phyloP scores from a whole-genome alignment of 2,888 invertebrate species.

The Morpho deidamia region DNA sequence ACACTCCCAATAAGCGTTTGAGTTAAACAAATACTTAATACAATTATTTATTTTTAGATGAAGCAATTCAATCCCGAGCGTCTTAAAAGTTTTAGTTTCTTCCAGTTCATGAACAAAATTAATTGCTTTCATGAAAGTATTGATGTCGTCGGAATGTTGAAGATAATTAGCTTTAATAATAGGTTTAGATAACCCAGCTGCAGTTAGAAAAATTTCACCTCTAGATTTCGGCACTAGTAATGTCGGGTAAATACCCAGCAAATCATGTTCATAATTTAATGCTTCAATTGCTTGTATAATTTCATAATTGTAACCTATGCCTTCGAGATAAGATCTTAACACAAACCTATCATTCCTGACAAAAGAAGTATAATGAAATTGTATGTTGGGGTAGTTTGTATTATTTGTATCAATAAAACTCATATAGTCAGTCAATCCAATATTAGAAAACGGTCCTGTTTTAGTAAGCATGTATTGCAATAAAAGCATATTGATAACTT shows the following conservation, averaged over 20 bases:
- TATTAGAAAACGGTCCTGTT: constrained; percentile 61
- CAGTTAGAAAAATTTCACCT: constrained; percentile 74
- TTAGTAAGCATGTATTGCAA: constrained; percentile 67
- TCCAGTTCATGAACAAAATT: constrained; percentile 49
- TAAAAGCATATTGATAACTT: constrained; percentile 38
- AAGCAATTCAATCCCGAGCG: constrained; percentile 44
- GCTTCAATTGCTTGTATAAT: constrained; percentile 35
- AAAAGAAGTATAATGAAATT: constrained; percentile 56
- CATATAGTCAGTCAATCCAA: constrained; percentile 63
- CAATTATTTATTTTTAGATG: constrained; percentile 50
- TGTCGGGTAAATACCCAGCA: constrained; percentile 53
- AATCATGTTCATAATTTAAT: constrained; percentile 40
- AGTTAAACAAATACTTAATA: constrained; percentile 34
- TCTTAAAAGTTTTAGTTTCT: constrained; percentile 51
- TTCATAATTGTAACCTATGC: constrained; percentile 40
- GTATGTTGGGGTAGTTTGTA: constrained; percentile 67
- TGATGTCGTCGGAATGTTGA: constrained; percentile 69
- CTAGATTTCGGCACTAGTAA: constrained; percentile 70
- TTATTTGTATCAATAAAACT: constrained; percentile 69
- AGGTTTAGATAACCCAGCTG: constrained; percentile 67
- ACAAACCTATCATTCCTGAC: constrained; percentile 36
- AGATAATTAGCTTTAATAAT: constrained; percentile 80
- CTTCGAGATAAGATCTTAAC: constrained; percentile 33
- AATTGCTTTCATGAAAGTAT: constrained; percentile 56
- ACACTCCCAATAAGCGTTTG: constrained; percentile 77